These are phyloP conservation scores for Ophion ellenae DNA, from an alignment of 2,888 invertebrate genomes.

Conservation along the genomic window DNA sequence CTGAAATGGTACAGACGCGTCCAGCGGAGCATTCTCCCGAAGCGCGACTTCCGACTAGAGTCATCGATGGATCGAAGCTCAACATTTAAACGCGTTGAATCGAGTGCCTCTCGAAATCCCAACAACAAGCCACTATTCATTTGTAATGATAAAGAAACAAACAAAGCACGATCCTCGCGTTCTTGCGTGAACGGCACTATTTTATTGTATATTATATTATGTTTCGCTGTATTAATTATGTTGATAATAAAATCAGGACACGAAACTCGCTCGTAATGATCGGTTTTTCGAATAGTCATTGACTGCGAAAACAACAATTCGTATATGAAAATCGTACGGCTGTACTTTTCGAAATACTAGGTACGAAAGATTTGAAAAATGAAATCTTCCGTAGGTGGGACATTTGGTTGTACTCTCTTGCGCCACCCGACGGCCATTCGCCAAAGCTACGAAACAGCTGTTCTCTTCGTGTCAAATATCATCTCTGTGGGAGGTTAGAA, in stretches of 20 bases:
- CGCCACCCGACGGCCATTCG: constrained; percentile 62
- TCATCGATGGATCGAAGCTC: background rate
- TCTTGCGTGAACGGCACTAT: constrained; percentile 79
- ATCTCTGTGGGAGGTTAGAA: constrained; percentile 78
- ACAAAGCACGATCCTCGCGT: constrained; percentile 73
- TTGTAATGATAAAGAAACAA: constrained; percentile 70
- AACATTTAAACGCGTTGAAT: background rate
- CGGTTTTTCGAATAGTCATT: background rate
- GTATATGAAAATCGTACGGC: background rate
- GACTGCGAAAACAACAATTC: background rate
- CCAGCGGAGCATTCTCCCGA: background rate
- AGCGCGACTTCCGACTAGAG: background rate
- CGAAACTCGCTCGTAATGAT: constrained; percentile 39
- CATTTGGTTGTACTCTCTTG: background rate
- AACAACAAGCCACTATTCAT: constrained; percentile 66
- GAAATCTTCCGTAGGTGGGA: background rate
- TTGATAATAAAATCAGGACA: constrained; percentile 78
- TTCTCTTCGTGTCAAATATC: constrained; percentile 76
- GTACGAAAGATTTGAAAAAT: no score
- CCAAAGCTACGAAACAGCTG: constrained; percentile 76
- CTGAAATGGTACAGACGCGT: constrained; percentile 73
- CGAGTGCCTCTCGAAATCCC: background rate
- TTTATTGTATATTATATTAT: constrained; percentile 80
- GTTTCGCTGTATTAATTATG: constrained; percentile 81
- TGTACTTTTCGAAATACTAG: no score